Base-by-base conservation (phyloP, 2,797 vertebrate species). In the Alosa sapidissima region DNA sequence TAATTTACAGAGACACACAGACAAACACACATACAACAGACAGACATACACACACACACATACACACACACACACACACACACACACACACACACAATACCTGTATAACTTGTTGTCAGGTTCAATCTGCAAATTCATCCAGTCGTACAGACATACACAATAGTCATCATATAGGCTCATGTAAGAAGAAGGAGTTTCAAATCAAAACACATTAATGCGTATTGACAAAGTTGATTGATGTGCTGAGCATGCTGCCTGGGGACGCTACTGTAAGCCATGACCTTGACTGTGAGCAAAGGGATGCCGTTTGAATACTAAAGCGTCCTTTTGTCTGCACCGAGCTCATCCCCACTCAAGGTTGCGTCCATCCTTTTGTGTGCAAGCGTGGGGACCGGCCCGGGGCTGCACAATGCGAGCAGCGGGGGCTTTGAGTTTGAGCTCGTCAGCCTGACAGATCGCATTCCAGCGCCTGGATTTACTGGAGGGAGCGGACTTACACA, bases 381-480 rank as follows among this genome's bases (percentile, higher is more conserved):
- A 54, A 83, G 21, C 82, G 49, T 16, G 47, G 52, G 36, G 68
- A 36, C 68, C 2, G 28, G 41, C 36, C 41, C 13, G 16, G 28
- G 65, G 65, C 72, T 78, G 6, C 72, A 78, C 72, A 78, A 78
- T 78, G 72, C 36, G 7, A 45, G 72, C 72, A 47, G 16, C 72
- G 72, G 41, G 72, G 72, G 72, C 41, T 45, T 78, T 78, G 36
- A 47, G 36, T 78, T 21, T 41, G 54, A 21, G 72, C 72, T 78
- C 72, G 72, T 78, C 72, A 78, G 72, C 72, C 65, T 85, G 89
- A 90, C 83, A 0, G 85, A 85, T 91, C 84, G 55, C 88, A 92
- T 91, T 91, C 87, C 87, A 62, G 78, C 83, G 84, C 87, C 88
- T 87, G 90, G 87, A 89, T 91, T 91, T 91, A 90, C 85, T 90